Evolutionary conservation across 2,888 invertebrate species (phyloP), one percentile per base, ranked within the genome.

Genomic region (Linyphia triangularis): DNA sequence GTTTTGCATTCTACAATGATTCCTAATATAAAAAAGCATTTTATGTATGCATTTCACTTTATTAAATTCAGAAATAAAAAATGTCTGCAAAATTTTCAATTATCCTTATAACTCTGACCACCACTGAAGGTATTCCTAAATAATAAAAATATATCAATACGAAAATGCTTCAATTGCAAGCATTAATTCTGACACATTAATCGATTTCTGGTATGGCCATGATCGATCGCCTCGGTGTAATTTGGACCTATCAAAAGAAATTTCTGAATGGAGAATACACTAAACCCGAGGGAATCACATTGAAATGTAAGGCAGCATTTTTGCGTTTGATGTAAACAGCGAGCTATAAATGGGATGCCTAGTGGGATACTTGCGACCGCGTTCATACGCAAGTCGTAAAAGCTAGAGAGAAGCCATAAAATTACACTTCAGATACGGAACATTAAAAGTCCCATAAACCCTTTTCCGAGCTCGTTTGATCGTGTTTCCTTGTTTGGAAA

Each of bases 391-490:
- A 61, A 85, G 78, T 85, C 85, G 72, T 85, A 85, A 85, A 85
- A 79, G 84, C 78, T 40, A 16, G 33, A 30, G 70, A 72, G 81
- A 86, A 81, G 86, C 73, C 81, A 86, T 86, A 81, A 86, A 81
- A 81, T 86, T 86, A 86, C 79, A 79, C 86, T 86, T 73, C 73
- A 73, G 81, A 67, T 73, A 72, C 73, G 81, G 73, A 81, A 86
- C 86, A 86, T 86, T 86, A 86, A 86, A 86, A 86, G 57, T 86
- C 59, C 73, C 73, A 81, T 86, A 86, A 86, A 86, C 81, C 72
- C 81, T 73, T 86, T 86, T 30, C 78, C 78, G 30, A 78, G 78
- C 78, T 78, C 85, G 78, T 78, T 78, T 85, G 85, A 72, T 78
- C 79, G 63, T 72, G 72, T 85, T 86, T 81, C 73, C 73, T 65